Evolutionary conservation across 2,888 invertebrate species (phyloP).

Genomic region (Scaptomyza reducta): DNA sequence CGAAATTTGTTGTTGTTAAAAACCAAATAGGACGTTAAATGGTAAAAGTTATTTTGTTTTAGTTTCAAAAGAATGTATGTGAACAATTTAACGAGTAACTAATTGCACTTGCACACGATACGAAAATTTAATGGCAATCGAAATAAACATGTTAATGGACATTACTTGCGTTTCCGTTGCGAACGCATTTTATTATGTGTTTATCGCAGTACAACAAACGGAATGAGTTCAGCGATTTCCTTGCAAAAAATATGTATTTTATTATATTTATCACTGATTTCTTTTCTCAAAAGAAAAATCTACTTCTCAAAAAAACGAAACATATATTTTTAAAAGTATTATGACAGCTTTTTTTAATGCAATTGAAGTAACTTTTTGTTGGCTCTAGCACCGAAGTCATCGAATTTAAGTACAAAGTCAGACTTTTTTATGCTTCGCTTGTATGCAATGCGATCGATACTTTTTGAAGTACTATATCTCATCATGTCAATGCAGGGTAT

Average conservation of each 20-base stretch:
- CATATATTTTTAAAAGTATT: neutral
- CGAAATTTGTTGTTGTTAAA: slow-evolving; percentile 14
- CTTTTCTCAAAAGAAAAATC: neutral
- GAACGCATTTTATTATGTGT: neutral
- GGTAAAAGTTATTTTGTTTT: slow-evolving; percentile 6
- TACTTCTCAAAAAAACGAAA: neutral
- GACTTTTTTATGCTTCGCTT: neutral
- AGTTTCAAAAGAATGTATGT: slow-evolving; percentile 1
- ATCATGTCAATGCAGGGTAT: neutral
- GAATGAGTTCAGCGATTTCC: neutral
- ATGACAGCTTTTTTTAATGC: neutral
- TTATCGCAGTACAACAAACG: neutral
- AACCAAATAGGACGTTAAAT: slow-evolving; percentile 1
- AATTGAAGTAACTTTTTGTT: neutral
- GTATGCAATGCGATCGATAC: neutral
- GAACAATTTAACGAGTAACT: neutral
- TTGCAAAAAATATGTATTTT: too few species aligned
- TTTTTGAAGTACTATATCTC: neutral
- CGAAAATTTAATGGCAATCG: neutral
- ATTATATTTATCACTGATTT: neutral
- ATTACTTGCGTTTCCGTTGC: neutral
- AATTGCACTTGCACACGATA: slow-evolving; percentile 10
- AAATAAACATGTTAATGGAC: neutral
- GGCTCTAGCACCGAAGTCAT: neutral
- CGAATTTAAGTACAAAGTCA: neutral